Base-by-base conservation (phyloP, 2,888 invertebrate genomes). In the Epirrita christyi region DNA sequence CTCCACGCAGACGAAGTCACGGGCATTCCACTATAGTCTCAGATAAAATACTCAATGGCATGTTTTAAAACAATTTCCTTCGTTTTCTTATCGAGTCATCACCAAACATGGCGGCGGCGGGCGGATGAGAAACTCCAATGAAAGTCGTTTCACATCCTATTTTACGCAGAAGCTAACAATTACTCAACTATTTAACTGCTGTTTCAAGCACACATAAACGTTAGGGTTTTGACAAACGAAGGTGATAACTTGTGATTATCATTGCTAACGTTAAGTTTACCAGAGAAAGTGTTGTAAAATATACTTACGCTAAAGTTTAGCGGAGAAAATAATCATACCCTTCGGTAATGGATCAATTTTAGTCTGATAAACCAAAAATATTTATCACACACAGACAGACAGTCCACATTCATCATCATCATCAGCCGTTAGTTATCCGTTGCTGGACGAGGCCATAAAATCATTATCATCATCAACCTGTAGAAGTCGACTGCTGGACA, bases 81-180 rank as follows among this genome's bases (percentile, higher is more conserved):
- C 13, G 27, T 13, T 47, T 59, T 51, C 52, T 48, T 41, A 21
- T 40, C 36, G 7, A 46, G 54, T 15, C 40, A 40, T 41, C 44
- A 11, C 53, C 53, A 48, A 45, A 45, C 41, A 53, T 46, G 61
- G 54, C 32, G 7, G 40, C 21, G 4, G n/a, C n/a, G 2, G 21
- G 21, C 58, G 59, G 59, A 55, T 57, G 55, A 27, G 60, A 63
- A 58, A 61, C 14, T 38, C 6, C 13, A 53, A 46, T 40, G 60
- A 64, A 61, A 62, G 62, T 57, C 13, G 48, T 59, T 56, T 59
- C 43, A 61, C 60, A 61, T 63, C 55, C 63, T 28, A 40, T 15
- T 28, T 56, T 40, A 49, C 40, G 51, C 44, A 52, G 37, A 62
- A 60, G 47, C 46, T 38, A 7, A 46, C 44, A 53, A 55, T 51